A percentile compares a stretch with the other conserved stretches of the same genome.
phyloP scores from a whole-genome alignment of 2,113 vertebrate species.

The Crotalus horridus region DNA sequence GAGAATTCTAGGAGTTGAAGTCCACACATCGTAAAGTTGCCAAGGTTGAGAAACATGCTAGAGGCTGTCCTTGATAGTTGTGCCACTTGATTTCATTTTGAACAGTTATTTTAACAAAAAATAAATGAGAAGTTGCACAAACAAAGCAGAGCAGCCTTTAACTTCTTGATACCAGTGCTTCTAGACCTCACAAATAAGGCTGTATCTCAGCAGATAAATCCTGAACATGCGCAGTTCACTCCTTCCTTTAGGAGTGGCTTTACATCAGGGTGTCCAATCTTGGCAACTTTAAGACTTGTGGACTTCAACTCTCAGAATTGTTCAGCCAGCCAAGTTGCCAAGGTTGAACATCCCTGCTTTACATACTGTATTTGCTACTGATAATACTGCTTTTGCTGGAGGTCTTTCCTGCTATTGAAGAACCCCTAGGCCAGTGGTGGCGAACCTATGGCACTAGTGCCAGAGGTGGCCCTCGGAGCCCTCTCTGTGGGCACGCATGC shows the following conservation, averaged over 20 bases:
- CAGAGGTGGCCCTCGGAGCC: too few species aligned
- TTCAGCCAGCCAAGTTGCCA: neutral
- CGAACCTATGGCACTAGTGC: too few species aligned
- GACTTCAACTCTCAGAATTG: neutral
- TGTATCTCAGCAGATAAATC: neutral
- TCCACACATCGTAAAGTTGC: too few species aligned
- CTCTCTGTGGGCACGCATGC: too few species aligned
- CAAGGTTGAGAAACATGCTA: too few species aligned
- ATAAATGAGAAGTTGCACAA: neutral
- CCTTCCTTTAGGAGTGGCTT: neutral
- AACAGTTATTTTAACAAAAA: neutral
- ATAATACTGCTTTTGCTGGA: neutral
- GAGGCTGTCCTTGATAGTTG: neutral
- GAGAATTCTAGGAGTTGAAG: too few species aligned
- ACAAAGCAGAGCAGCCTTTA: neutral
- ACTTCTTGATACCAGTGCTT: neutral
- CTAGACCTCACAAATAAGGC: neutral
- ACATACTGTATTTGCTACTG: neutral
- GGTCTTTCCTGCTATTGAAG: neutral
- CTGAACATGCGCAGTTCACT: neutral
- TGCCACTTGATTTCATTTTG: neutral
- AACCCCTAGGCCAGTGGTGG: neutral
- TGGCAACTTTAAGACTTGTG: neutral
- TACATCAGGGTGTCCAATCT: neutral
- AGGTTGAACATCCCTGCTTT: neutral